Evolutionary conservation across 2,888 invertebrate genomes (phyloP), one percentile per base, ranked within the genome.

Genomic region (Gibbula magus): DNA sequence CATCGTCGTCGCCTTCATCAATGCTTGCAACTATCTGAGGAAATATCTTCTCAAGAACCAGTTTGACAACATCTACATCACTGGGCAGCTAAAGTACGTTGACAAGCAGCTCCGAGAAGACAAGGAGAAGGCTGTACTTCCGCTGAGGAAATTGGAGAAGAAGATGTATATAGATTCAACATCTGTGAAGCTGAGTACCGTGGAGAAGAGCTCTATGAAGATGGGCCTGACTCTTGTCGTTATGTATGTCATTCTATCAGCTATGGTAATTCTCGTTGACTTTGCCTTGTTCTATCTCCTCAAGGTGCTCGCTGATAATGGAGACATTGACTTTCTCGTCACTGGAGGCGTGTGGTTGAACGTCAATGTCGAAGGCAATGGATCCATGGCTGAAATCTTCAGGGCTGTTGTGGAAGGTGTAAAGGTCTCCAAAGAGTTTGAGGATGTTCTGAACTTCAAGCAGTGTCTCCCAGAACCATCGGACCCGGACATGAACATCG

Each of bases 1-100:
- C 39, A 32, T 70, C 20, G 1, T 70, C 70, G 10, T 35, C 18
- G 39, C 70, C 39, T 39, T 70, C 39, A 51, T 77, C 39, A 54
- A 77, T 25, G 61, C 77, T 25, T 51, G 61, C 66, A 22, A 35
- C 10, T 77, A 77, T 32, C 45, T 66, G 5, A 77, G 61, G 51
- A 22, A 18, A 3, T 77, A 77, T 20, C 22, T 61, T 25, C 45
- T 29, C n/a, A 66, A 61, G 8, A 18, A 66, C 10, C 39, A 61
- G 25, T 66, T 66, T 66, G 77, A 77, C 66, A 77, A 77, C 66
- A 29, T 66, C 13, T 77, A 77, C 13, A 61, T 77, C 29, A 61
- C 61, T 10, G 25, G 22, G 5, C 45, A 66, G 10, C 39, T 77
- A 7, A 77, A 77, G 51, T 18, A 22, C 7, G 22, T 77, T 61